A percentile compares a stretch with the other conserved stretches of the same genome.
Conservation (phyloP, 1,140 invertebrate species). For the Hylaeus anthracinus region DNA sequence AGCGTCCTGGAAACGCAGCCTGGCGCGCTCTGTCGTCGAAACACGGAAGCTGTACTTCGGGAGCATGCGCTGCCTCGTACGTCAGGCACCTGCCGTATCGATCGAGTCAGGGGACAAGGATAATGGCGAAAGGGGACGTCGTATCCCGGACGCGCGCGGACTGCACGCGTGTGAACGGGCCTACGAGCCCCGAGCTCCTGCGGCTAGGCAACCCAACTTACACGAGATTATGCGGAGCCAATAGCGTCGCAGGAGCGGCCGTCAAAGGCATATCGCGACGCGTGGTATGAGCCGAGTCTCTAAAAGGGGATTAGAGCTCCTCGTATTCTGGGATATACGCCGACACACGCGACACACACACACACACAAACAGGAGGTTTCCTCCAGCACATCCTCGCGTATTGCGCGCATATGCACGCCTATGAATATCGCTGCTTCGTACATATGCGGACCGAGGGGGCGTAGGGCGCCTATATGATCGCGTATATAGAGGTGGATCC, state of each 20-base stretch:
- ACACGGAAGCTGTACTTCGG: conserved; percentile 51
- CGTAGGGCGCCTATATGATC: neutral
- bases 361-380: neutral
- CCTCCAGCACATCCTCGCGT: neutral
- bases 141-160: conserved; percentile 45
- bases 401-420: conserved; percentile 13
- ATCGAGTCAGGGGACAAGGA: conserved; percentile 64
- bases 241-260: conserved; percentile 74
- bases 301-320: conserved; percentile 79
- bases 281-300: conserved; percentile 73
- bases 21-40: conserved; percentile 68
- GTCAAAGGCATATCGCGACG: conserved; percentile 79
- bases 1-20: conserved; percentile 56
- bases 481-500: conserved; percentile 7
- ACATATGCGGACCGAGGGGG: conserved; percentile 7
- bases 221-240: conserved; percentile 78
- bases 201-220: conserved; percentile 77
- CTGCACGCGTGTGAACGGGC: conserved; percentile 63
- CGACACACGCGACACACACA: conserved; percentile 19
- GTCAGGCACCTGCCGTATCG: conserved; percentile 79
- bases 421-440: conserved; percentile 21
- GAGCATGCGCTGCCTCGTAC: conserved; percentile 72
- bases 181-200: conserved; percentile 61
- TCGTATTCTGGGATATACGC: conserved; percentile 72
- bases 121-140: conserved; percentile 19